These are phyloP conservation scores for Tragulus kanchil DNA, from an alignment of 2,113 vertebrate species.

Conservation along the genomic window DNA sequence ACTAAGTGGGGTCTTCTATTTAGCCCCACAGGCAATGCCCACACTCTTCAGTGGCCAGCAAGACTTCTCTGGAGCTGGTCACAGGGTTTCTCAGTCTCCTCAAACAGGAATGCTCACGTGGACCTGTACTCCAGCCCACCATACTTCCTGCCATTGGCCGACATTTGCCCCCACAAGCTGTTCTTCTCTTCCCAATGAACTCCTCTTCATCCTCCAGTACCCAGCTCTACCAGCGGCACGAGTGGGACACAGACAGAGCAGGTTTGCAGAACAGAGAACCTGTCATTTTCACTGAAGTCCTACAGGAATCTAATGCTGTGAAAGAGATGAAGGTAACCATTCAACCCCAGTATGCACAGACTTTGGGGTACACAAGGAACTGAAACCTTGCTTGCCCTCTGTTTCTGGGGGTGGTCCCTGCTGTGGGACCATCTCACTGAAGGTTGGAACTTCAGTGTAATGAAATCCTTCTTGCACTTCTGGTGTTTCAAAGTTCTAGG, in stretches of 20 bases:
- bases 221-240: neutral
- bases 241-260: neutral
- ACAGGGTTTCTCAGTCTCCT: neutral
- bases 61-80: neutral
- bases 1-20: neutral
- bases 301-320: neutral
- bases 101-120: neutral
- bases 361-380: neutral
- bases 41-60: neutral
- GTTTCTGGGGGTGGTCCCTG: neutral
- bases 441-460: neutral
- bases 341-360: neutral
- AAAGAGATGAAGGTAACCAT: neutral
- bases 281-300: neutral
- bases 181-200: neutral
- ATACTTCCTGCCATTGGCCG: neutral
- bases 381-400: neutral
- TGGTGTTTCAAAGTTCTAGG: neutral
- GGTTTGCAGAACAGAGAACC: neutral
- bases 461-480: neutral
- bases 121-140: neutral
- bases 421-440: neutral
- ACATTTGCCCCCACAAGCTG: fast-evolving
- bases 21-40: neutral
- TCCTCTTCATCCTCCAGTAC: neutral